A percentile compares a stretch with the other conserved stretches of the same genome.
These are phyloP conservation scores for Trematomus bernacchii DNA, from an alignment of 2,797 vertebrate species.

Conservation along the genomic window DNA sequence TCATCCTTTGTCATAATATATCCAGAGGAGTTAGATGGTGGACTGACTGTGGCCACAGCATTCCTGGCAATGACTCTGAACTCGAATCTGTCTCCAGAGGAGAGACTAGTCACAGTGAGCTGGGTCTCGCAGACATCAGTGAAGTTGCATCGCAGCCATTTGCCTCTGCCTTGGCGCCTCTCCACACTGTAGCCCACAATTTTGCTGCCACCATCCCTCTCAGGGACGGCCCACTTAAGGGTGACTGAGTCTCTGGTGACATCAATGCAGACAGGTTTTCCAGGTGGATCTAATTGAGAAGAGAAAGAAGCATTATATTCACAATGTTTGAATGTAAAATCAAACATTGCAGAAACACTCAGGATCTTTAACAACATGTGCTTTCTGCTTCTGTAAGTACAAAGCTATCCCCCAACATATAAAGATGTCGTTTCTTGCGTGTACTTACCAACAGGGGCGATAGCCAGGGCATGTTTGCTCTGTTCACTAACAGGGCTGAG, in stretches of 20 bases:
- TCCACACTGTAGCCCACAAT: constrained; percentile 98
- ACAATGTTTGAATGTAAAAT: constrained; percentile 8
- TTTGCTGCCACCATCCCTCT: constrained; percentile 95
- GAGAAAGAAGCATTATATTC: not conserved
- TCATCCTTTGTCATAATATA: constrained; percentile 98
- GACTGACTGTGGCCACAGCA: constrained; percentile 96
- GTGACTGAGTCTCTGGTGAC: constrained; percentile 97
- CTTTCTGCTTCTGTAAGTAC: not conserved
- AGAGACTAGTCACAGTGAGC: constrained; percentile 94
- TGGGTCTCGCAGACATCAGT: constrained; percentile 95
- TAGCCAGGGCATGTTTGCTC: constrained; percentile 96
- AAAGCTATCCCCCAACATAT: not conserved
- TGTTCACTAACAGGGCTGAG: constrained; percentile 93
- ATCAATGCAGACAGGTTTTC: constrained; percentile 96
- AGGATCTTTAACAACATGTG: not conserved
- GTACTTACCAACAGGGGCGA: constrained; percentile 97
- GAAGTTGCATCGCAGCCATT: constrained; percentile 98
- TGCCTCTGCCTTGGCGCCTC: constrained; percentile 92
- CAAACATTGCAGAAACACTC: not conserved
- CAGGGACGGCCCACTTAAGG: constrained; percentile 93
- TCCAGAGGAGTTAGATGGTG: constrained; percentile 97
- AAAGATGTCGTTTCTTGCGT: not conserved
- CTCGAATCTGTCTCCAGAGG: constrained; percentile 95
- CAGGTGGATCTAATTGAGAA: constrained; percentile 91
- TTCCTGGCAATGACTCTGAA: constrained; percentile 98